Percentiles rank a stretch among this genome's conserved stretches.
These are phyloP conservation scores for Parazoanthus darwini DNA, from an alignment of 92 coral and sea anemone species.

Conservation along the genomic window DNA sequence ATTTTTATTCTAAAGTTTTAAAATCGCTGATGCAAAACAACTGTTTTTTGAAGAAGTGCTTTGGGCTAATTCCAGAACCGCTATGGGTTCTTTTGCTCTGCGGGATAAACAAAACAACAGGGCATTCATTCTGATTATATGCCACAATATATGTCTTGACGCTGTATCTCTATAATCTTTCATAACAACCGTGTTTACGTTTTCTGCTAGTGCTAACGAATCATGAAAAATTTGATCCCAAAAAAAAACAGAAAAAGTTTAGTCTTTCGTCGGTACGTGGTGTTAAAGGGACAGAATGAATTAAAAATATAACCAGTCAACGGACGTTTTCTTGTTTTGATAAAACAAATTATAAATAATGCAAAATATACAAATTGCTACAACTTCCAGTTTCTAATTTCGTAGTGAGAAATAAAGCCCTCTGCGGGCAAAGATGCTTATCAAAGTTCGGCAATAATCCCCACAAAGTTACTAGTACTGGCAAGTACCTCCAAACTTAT, in stretches of 20 bases:
- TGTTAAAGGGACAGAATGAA: background rate
- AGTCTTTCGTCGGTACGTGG: background rate
- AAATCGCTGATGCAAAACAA: background rate
- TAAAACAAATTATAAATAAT: conserved; percentile 20
- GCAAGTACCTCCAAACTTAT: background rate
- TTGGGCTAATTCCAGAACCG: background rate
- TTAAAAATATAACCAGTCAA: conserved; percentile 1
- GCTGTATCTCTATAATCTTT: background rate
- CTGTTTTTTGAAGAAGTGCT: background rate
- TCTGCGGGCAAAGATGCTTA: background rate
- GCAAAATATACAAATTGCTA: conserved; percentile 7
- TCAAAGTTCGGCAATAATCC: background rate
- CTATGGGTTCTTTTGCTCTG: conserved; percentile 5
- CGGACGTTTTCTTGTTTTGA: background rate
- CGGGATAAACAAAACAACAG: background rate
- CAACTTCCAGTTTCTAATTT: background rate
- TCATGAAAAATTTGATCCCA: background rate
- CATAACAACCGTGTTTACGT: background rate
- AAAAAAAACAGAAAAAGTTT: no score
- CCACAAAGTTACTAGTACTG: background rate
- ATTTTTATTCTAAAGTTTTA: background rate
- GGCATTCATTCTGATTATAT: background rate
- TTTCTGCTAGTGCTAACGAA: background rate
- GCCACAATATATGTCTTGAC: background rate
- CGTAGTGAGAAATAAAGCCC: background rate